Evolutionary conservation across 2,888 invertebrate species (phyloP).

Genomic region (Sinodicranocentrus sp.): DNA sequence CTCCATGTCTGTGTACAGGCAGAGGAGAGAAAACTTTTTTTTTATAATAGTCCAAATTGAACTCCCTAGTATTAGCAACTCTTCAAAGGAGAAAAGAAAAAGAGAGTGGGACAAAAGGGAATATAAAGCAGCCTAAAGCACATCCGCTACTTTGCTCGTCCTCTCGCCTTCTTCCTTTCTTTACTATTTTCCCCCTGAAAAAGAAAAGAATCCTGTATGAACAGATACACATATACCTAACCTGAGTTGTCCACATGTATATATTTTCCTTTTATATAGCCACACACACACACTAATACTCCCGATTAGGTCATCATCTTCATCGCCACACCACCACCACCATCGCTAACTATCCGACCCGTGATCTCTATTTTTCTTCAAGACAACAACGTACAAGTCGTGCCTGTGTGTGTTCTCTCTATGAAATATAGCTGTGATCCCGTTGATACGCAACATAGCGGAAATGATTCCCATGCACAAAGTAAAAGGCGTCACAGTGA

Average conservation of each 20-base stretch:
- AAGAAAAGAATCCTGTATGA: too few species aligned
- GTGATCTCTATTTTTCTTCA: neutral
- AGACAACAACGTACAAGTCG: neutral
- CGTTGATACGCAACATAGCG: conserved; percentile 27
- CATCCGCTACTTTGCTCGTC: conserved; percentile 26
- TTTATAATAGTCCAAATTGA: conserved; percentile 25
- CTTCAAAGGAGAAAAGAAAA: conserved; percentile 27
- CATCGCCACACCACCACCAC: conserved; percentile 9
- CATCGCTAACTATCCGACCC: conserved; percentile 11
- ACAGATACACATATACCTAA: neutral
- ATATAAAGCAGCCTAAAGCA: conserved; percentile 32
- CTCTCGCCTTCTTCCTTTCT: conserved; percentile 7
- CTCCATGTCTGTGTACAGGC: too few species aligned
- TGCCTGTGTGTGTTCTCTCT: neutral
- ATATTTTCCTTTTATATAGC: neutral
- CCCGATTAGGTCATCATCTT: conserved; percentile 43
- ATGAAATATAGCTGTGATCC: conserved; percentile 41
- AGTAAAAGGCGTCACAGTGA: conserved; percentile 48
- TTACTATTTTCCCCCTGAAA: too few species aligned
- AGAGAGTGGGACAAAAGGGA: conserved; percentile 20
- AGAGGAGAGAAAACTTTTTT: neutral
- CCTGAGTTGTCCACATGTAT: neutral
- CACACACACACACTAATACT: neutral
- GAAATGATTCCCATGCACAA: conserved; percentile 43
- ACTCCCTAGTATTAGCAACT: neutral